phyloP scores from a whole-genome alignment of 2,113 vertebrate species.

The Vimba vimba region DNA sequence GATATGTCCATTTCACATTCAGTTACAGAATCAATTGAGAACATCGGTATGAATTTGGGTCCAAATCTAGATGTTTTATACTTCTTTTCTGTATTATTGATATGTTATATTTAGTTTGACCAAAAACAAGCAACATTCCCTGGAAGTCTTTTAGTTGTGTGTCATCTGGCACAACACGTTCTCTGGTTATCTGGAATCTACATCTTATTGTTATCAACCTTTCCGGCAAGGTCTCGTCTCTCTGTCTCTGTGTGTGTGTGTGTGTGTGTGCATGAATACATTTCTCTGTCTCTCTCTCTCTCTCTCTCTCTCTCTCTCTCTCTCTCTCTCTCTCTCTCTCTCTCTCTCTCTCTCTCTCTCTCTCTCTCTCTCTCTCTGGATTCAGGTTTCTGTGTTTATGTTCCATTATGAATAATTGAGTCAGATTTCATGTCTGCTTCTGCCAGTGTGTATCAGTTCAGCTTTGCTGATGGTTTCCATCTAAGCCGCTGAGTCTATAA shows the following conservation, averaged over 20 bases:
- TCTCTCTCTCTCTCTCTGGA: neutral
- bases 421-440: constrained; percentile 67
- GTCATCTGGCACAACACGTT: neutral
- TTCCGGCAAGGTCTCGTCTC: neutral
- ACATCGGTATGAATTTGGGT: neutral
- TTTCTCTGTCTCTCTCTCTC: neutral
- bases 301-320: constrained; percentile 2
- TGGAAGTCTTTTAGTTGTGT: neutral
- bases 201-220: constrained; percentile 1
- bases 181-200: neutral
- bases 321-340: neutral
- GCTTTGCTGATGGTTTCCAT: neutral
- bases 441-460: neutral
- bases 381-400: constrained; percentile 53
- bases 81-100: neutral
- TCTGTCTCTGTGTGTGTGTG: neutral
- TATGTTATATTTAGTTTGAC: neutral
- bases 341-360: constrained; percentile 1
- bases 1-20: neutral
- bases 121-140: constrained; percentile 14
- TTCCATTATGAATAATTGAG: constrained; percentile 78
- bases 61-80: neutral
- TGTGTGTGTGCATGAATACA: neutral
- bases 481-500: neutral
- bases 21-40: neutral